Evolutionary conservation across 2,888 invertebrate genomes (phyloP).

Genomic region (Tineola bisselliella): DNA sequence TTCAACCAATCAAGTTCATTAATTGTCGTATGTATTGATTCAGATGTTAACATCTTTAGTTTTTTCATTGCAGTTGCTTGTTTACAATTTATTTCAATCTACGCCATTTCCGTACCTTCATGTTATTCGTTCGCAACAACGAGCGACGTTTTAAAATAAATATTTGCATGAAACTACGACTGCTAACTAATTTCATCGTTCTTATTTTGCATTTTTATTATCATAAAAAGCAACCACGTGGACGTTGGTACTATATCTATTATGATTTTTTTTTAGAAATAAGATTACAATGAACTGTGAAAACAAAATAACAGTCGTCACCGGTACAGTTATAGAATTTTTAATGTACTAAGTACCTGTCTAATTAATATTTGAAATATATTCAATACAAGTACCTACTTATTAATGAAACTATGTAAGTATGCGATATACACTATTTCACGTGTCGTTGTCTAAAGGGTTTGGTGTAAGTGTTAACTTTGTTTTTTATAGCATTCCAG

Average conservation of each 20-base stretch:
- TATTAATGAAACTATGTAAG: too few species aligned
- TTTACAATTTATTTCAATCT: background rate
- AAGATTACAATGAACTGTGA: background rate
- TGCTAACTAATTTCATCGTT: background rate
- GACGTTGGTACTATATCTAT: background rate
- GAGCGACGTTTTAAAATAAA: background rate
- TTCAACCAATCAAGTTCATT: background rate
- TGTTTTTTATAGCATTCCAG: background rate
- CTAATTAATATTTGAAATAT: too few species aligned
- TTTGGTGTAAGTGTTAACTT: constrained; percentile 8
- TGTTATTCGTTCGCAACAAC: too few species aligned
- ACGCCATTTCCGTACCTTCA: background rate
- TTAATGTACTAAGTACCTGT: too few species aligned
- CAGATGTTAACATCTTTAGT: background rate
- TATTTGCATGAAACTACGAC: background rate
- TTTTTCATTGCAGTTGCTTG: background rate
- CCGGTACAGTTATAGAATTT: too few species aligned
- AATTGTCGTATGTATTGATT: background rate
- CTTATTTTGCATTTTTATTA: background rate
- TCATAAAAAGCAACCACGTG: background rate
- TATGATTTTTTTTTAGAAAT: background rate
- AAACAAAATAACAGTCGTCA: background rate
- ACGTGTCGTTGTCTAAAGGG: background rate
- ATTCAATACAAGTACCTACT: background rate
- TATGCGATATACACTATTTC: too few species aligned